These are phyloP conservation scores for Amphimedon queenslandica DNA, from an alignment of 37 sponge, comb jelly and placozoan species.

Conservation along the genomic window DNA sequence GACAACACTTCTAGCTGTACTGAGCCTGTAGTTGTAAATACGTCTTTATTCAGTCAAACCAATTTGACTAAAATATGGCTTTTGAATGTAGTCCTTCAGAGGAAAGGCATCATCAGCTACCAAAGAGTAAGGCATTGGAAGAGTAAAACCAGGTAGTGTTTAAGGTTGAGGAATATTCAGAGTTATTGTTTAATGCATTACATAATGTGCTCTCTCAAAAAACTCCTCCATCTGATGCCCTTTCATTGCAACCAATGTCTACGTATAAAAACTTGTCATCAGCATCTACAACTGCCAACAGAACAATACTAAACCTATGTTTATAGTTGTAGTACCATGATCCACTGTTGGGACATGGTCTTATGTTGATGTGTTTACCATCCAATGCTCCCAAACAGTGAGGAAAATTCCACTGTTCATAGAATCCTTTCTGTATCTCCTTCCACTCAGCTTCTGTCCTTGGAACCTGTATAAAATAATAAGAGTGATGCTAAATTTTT, in stretches of 20 bases:
- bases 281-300: conserved; percentile 43
- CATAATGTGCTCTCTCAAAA: conserved; percentile 5
- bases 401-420: conserved; percentile 28
- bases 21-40: conserved; percentile 52
- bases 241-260: conserved; percentile 41
- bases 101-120: conserved; percentile 67
- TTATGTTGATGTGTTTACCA: conserved; percentile 51
- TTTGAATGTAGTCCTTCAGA: conserved; percentile 18
- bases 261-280: conserved; percentile 39
- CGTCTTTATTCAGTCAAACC: conserved; percentile 2
- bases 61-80: conserved; percentile 25
- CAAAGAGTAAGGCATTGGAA: conserved; percentile 15
- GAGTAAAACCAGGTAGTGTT: not conserved
- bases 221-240: conserved; percentile 51
- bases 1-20: conserved; percentile 41
- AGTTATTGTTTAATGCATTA: conserved; percentile 7
- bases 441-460: conserved; percentile 28
- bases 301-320: conserved; percentile 28
- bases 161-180: conserved; percentile 21
- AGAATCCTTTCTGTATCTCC: conserved; percentile 14
- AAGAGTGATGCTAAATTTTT: too few relatives aligned
- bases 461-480: too few relatives aligned
- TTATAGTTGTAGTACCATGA: conserved; percentile 58
- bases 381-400: conserved; percentile 53
- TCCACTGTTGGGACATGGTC: conserved; percentile 30